Base-by-base conservation (phyloP, 2,113 vertebrate genomes). In the Crotophaga sulcirostris region DNA sequence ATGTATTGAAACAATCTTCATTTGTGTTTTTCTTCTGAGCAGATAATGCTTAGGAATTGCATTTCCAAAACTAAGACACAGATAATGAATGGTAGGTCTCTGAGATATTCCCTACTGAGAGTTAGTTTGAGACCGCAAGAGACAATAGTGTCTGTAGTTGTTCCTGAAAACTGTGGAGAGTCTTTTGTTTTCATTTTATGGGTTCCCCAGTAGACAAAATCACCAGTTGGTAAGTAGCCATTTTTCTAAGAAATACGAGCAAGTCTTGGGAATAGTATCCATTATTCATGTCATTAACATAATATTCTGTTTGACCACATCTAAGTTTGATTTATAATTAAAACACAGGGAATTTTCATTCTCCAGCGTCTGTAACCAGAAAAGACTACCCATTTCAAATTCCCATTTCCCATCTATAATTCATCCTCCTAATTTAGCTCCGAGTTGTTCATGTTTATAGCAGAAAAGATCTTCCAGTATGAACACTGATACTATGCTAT, bases 321-420 rank as follows among this genome's bases (percentile, higher is more conserved):
- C 88, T 87, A 96, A 86, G 83, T 89, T 94, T 95, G 92, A 93
- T 89, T 89, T 93, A 79, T 94, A 96, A 96, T 95, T 96, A 96
- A 94, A 95, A 93, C 70, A 92, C 40, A 47, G 60, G 56, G 66
- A 92, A 90, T 94, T 94, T 95, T 96, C 56, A 68, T 90, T 94
- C 90, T 95, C 90, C 29, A 8, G 73, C 73, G 76, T 74, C 67
- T 96, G 79, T 72, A 94, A 95, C 69, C 49, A 93, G 96, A 84
- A 93, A 90, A 87, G 73, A 84, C 90, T 78, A 94, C 89, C 76
- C 73, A 87, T 93, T 96, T 90, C 77, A 89, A 74, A 96, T 93
- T 90, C 86, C 69, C 88, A 75, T 80, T 93, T 95, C 92, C 85
- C 82, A 92, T 92, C 79, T 70, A 90, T 95, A 92, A 93, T 92